These are phyloP conservation scores for Oryzias dopingdopingensis DNA, from an alignment of 2,797 vertebrate genomes.

Conservation along the genomic window DNA sequence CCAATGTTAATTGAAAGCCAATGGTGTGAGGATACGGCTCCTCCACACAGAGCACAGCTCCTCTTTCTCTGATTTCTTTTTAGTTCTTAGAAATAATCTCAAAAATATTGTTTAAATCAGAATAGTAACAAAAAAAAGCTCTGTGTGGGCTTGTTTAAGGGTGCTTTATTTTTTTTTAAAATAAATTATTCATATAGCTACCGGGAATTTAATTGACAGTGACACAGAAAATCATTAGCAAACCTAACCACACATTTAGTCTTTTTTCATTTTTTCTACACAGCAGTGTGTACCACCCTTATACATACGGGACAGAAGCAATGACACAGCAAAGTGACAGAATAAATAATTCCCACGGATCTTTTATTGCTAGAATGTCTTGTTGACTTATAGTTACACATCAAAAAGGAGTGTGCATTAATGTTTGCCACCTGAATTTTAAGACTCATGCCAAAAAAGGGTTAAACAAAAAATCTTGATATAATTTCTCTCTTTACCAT, in stretches of 20 bases:
- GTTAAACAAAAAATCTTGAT: no score
- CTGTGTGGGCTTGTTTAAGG: constrained; percentile 16
- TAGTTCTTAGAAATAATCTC: constrained; percentile 45
- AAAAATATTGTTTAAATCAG: constrained; percentile 24
- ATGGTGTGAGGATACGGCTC: constrained; percentile 72
- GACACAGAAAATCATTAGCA: constrained; percentile 1
- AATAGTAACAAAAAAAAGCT: constrained; percentile 26
- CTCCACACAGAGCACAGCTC: constrained; percentile 60
- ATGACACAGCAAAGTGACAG: neutral
- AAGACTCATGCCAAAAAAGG: no score
- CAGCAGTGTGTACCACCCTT: neutral
- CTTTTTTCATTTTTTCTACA: constrained; percentile 2
- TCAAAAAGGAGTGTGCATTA: no score
- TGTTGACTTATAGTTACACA: constrained; percentile 1
- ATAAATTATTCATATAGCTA: constrained; percentile 19
- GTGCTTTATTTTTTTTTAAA: constrained; percentile 1
- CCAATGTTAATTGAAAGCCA: constrained; percentile 76
- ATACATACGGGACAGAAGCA: neutral
- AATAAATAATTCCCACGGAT: neutral
- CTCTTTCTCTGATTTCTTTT: constrained; percentile 30
- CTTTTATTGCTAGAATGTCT: neutral
- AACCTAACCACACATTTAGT: constrained; percentile 1
- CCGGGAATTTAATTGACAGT: constrained; percentile 7
- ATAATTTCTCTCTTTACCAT: no score
- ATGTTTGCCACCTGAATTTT: no score